Evolutionary conservation across 2,888 invertebrate species (phyloP), one percentile per base, ranked within the genome.

Genomic region (Napeogenes inachia): DNA sequence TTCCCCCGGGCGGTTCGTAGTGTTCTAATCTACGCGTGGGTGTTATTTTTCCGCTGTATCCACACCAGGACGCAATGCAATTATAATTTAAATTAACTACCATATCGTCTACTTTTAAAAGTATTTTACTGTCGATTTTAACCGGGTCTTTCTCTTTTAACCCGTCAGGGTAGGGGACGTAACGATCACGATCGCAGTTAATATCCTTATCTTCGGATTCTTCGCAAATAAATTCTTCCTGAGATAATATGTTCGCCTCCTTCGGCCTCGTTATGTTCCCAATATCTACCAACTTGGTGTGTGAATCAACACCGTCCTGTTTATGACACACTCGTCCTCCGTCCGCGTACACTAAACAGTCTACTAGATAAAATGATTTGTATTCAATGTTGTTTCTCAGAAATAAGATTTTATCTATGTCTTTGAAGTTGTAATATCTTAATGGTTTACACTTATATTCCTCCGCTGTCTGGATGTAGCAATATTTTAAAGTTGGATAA

Each of bases 191-290:
- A 70, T 89, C 87, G 64, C 89, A 89, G 59, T 75, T 73, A 0
- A 89, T 69, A 59, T 69, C 68, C 61, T 72, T 79, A 35, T 71
- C 63, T 13, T 69, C 54, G 61, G 67, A 73, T 68, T 89, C 80
- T 71, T 89, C 86, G 66, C 89, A 89, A 67, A 89, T 71, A 59
- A 87, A 86, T 67, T 89, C 89, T 13, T 88, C 82, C 70, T 86
- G 87, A 8, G 84, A 76, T n/a, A 89, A 72, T 54, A 87, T 67
- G 58, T 76, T 81, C 0, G 73, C 56, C 61, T 85, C 82, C 33
- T 80, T 77, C 2, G 85, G 85, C 67, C 83, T 80, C 13, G 77
- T 82, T 67, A 84, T 72, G 54, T 80, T 77, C 47, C 82, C 88
- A 45, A 79, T 79, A 65, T 86, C 82, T 30, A 86, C 74, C 42